phyloP scores from a whole-genome alignment of 2,113 vertebrate species.

The Siphamia tubifer region DNA sequence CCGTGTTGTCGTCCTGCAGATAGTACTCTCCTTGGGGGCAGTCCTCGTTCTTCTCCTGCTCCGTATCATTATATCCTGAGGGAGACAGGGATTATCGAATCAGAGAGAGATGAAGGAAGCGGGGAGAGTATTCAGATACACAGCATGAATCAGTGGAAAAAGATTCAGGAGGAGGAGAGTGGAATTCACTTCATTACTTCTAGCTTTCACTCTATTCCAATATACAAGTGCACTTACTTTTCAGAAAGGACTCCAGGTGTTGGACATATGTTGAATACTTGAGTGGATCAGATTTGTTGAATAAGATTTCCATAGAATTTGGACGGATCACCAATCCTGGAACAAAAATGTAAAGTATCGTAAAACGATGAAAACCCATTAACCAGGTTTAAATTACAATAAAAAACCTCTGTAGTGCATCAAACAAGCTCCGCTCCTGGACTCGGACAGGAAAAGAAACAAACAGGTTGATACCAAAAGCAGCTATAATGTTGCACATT shows the following conservation, averaged over 20 bases:
- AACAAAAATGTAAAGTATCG: not conserved
- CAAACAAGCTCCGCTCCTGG: not conserved
- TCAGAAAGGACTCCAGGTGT: slow-evolving; percentile 83
- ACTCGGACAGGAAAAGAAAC: slow-evolving; percentile 18
- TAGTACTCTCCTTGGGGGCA: slow-evolving; percentile 80
- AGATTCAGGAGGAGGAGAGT: not conserved
- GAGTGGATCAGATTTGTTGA: slow-evolving; percentile 75
- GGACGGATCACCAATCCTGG: slow-evolving; percentile 92
- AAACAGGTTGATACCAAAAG: slow-evolving; percentile 58
- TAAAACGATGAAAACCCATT: slow-evolving; percentile 3
- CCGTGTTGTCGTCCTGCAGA: slow-evolving; percentile 63
- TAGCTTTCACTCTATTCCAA: not conserved
- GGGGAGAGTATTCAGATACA: not conserved
- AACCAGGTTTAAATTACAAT: too few relatives aligned
- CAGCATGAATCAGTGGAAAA: not conserved
- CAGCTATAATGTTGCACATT: slow-evolving; percentile 31
- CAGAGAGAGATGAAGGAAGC: not conserved
- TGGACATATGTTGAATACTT: slow-evolving; percentile 80
- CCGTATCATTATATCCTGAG: slow-evolving; percentile 84
- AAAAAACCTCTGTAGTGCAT: not conserved
- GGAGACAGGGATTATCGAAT: too few relatives aligned
- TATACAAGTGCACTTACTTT: slow-evolving; percentile 78
- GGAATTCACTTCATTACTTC: not conserved
- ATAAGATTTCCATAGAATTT: slow-evolving; percentile 85
- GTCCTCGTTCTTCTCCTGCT: slow-evolving; percentile 82